Conservation (phyloP, 2,888 invertebrate genomes). For the Spisula solida region DNA sequence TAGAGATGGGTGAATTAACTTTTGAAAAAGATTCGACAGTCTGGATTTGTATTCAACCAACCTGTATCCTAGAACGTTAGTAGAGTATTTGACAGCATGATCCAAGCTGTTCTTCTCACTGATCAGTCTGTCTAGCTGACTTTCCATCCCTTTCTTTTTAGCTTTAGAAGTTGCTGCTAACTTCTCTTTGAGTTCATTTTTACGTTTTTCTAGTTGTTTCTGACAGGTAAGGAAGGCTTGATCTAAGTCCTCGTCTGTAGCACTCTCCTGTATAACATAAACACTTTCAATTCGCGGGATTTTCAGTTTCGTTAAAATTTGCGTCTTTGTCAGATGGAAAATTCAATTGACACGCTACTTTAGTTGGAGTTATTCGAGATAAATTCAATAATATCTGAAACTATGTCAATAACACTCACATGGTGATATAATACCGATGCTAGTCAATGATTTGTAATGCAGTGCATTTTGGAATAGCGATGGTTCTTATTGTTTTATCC, state of each 20-base stretch:
- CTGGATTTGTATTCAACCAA: background rate
- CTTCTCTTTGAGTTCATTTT: constrained; percentile 72
- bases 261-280: constrained; percentile 60
- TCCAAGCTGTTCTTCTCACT: constrained; percentile 70
- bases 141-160: constrained; percentile 73
- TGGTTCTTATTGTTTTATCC: background rate
- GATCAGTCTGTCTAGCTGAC: constrained; percentile 69
- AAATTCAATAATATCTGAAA: background rate
- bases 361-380: background rate
- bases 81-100: constrained; percentile 70
- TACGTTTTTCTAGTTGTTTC: constrained; percentile 72
- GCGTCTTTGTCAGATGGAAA: background rate
- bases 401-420: background rate
- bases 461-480: background rate
- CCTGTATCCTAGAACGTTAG: constrained; percentile 74
- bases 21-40: too few relatives aligned
- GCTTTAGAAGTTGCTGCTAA: constrained; percentile 71
- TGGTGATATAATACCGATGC: too few relatives aligned
- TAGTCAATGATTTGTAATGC: background rate
- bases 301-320: background rate
- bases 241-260: constrained; percentile 72
- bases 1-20: too few relatives aligned
- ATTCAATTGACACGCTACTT: background rate
- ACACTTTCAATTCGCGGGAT: background rate
- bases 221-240: constrained; percentile 69